phyloP scores from a whole-genome alignment of 2,113 vertebrate species.

The Hiodon tergisus region DNA sequence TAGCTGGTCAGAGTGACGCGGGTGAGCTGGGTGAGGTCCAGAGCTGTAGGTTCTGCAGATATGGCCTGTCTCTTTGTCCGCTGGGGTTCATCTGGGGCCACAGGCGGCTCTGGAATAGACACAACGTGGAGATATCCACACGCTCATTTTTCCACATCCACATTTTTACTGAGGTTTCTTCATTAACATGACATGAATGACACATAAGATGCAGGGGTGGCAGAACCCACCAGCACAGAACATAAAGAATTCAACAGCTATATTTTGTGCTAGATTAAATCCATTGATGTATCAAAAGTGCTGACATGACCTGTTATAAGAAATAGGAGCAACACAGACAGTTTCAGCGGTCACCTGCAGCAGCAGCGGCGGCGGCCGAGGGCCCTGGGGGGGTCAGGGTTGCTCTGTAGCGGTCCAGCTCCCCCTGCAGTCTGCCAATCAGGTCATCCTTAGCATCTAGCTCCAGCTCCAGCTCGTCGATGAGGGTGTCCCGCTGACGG shows the following conservation, averaged over 20 bases:
- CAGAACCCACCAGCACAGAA: background rate
- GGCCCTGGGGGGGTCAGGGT: slow-evolving; percentile 44
- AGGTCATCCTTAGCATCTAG: slow-evolving; percentile 63
- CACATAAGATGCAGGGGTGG: background rate
- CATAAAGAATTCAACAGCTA: background rate
- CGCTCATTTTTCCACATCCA: background rate
- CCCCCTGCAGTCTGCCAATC: slow-evolving; percentile 56
- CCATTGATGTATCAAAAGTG: background rate
- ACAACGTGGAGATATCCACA: background rate
- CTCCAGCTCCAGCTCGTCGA: slow-evolving; percentile 66
- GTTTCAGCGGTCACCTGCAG: slow-evolving; percentile 34
- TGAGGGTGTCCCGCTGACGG: slow-evolving; percentile 57
- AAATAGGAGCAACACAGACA: background rate
- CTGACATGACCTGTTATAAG: too few species aligned
- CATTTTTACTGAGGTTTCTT: background rate
- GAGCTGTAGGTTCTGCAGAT: slow-evolving; percentile 51
- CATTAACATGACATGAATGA: background rate
- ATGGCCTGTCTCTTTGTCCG: slow-evolving; percentile 52
- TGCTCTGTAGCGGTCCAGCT: slow-evolving; percentile 63
- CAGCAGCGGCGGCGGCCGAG: slow-evolving; percentile 38
- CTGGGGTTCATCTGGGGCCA: slow-evolving; percentile 39
- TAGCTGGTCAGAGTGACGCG: slow-evolving; percentile 47
- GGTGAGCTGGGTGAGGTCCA: slow-evolving; percentile 45
- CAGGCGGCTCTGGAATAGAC: slow-evolving; percentile 33
- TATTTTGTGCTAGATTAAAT: background rate